These are phyloP conservation scores for Ephestia elutella DNA, from an alignment of 1,140 invertebrate genomes.

Conservation along the genomic window DNA sequence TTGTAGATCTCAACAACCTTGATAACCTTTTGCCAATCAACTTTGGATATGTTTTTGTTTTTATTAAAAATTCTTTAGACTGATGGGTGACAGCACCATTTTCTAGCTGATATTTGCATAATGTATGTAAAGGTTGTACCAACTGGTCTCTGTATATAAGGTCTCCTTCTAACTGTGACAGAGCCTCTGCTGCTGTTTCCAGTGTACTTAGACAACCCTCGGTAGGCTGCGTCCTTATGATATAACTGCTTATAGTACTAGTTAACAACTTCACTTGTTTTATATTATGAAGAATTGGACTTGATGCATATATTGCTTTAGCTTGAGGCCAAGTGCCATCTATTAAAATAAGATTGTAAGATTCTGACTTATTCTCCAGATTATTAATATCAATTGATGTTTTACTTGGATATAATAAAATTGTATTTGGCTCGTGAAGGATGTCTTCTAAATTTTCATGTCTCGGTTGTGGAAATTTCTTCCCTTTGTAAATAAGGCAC, in stretches of 20 bases:
- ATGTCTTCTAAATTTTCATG: constrained; percentile 81
- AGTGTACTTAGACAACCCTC: constrained; percentile 93
- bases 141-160: constrained; percentile 80
- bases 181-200: constrained; percentile 89
- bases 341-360: constrained; percentile 89
- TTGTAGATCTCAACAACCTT: constrained; percentile 72
- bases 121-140: constrained; percentile 84
- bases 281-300: constrained; percentile 78
- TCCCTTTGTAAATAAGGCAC: constrained; percentile 87
- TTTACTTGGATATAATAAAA: constrained; percentile 89
- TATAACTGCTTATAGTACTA: constrained; percentile 86
- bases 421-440: constrained; percentile 80
- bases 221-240: constrained; percentile 94
- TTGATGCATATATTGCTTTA: constrained; percentile 87
- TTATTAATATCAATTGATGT: constrained; percentile 79
- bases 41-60: constrained; percentile 89
- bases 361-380: constrained; percentile 50
- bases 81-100: constrained; percentile 95
- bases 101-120: constrained; percentile 90
- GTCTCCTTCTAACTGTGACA: constrained; percentile 84
- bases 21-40: constrained; percentile 86
- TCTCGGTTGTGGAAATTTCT: constrained; percentile 84
- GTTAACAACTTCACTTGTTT: constrained; percentile 85
- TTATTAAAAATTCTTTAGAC: constrained; percentile 91
- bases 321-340: constrained; percentile 97